These are phyloP conservation scores for Eremophila alpestris DNA, from an alignment of 2,797 vertebrate genomes.

Conservation along the genomic window DNA sequence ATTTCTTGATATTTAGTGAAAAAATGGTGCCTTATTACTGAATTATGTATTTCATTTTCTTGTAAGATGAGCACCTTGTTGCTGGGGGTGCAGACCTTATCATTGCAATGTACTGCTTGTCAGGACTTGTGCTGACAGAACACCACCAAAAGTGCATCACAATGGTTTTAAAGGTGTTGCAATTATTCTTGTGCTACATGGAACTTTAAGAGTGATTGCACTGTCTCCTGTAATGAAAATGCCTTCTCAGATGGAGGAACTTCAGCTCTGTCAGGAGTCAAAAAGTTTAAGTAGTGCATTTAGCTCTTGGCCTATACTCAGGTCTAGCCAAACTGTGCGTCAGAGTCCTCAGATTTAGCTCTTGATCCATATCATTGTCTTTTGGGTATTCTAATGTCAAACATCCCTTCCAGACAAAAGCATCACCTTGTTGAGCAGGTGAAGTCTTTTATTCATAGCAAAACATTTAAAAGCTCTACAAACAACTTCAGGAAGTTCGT, in stretches of 20 bases:
- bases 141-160: rapidly evolving
- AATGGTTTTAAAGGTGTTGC: background rate
- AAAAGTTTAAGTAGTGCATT: background rate
- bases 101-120: background rate
- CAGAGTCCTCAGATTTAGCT: background rate
- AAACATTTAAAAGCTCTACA: background rate
- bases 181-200: background rate
- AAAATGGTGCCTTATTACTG: background rate
- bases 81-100: background rate
- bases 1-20: background rate
- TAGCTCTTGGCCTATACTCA: background rate
- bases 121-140: background rate
- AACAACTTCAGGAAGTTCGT: background rate
- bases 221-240: background rate
- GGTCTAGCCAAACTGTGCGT: background rate
- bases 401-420: background rate
- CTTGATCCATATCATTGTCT: background rate
- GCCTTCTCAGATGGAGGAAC: background rate
- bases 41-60: background rate
- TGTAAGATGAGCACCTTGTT: background rate
- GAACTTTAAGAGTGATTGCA: background rate
- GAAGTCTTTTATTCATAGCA: background rate
- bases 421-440: background rate
- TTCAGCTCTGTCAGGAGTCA: background rate
- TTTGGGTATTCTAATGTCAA: background rate